These are phyloP conservation scores for Plutella xylostella DNA, from an alignment of 2,888 invertebrate genomes.

Conservation along the genomic window DNA sequence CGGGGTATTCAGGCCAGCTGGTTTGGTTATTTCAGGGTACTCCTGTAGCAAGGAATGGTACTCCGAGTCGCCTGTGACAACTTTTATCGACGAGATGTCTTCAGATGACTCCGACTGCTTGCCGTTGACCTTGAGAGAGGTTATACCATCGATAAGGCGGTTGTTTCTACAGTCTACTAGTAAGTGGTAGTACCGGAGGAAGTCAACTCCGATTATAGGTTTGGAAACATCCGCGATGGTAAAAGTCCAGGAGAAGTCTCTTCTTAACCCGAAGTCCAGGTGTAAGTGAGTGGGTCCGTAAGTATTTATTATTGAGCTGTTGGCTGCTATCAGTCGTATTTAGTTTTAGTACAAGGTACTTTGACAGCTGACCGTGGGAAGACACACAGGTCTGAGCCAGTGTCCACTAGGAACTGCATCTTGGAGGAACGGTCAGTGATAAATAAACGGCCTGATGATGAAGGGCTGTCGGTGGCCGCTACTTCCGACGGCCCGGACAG, in stretches of 20 bases:
- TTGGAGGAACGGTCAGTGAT: neutral
- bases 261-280: slow-evolving; percentile 5
- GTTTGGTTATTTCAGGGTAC: neutral
- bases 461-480: no score
- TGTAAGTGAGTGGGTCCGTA: neutral
- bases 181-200: slow-evolving; percentile 7
- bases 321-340: neutral
- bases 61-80: no score
- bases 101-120: neutral
- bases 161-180: neutral
- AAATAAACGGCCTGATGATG: no score
- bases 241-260: slow-evolving; percentile 12
- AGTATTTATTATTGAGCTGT: neutral
- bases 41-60: no score
- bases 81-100: neutral
- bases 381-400: neutral
- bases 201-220: slow-evolving; percentile 15
- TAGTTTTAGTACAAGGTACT: neutral
- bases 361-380: neutral
- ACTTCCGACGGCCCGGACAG: no score
- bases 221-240: slow-evolving; percentile 14
- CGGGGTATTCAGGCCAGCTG: neutral
- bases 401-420: neutral
- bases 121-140: neutral
- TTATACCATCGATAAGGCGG: neutral